Conservation (phyloP, 2,113 vertebrate genomes). For the Dicaeum eximium region DNA sequence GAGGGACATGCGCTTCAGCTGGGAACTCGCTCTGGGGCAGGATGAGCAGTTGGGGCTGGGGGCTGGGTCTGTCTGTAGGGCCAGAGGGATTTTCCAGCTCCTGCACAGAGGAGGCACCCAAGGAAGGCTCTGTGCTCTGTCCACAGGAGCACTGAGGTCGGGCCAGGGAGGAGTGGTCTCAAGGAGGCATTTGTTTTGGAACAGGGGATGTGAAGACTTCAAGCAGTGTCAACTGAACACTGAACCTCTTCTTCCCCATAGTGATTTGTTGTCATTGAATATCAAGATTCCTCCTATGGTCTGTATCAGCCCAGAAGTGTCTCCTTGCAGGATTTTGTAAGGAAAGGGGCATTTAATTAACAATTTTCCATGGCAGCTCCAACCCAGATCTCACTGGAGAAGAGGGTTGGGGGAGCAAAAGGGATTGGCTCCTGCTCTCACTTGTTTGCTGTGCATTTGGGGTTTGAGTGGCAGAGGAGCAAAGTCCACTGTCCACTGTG, state of each 20-base stretch:
- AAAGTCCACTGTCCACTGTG: neutral
- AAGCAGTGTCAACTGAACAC: neutral
- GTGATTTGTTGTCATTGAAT: neutral
- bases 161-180: neutral
- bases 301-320: neutral
- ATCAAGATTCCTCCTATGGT: neutral
- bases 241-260: rapidly evolving
- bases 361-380: rapidly evolving
- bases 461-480: neutral
- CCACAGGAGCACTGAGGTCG: rapidly evolving
- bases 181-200: neutral
- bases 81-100: neutral
- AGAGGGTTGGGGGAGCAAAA: neutral
- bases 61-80: neutral
- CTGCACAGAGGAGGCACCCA: neutral
- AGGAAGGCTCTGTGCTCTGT: neutral
- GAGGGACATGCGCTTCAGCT: rapidly evolving
- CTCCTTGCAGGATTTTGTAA: neutral
- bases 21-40: rapidly evolving
- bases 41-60: neutral
- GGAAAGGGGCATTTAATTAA: neutral
- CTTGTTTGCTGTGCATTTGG: neutral
- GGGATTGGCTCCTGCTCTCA: neutral
- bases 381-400: neutral
- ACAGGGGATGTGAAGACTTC: neutral